These are phyloP conservation scores for Plebejus melissa DNA, from an alignment of 2,888 invertebrate genomes.

Conservation along the genomic window DNA sequence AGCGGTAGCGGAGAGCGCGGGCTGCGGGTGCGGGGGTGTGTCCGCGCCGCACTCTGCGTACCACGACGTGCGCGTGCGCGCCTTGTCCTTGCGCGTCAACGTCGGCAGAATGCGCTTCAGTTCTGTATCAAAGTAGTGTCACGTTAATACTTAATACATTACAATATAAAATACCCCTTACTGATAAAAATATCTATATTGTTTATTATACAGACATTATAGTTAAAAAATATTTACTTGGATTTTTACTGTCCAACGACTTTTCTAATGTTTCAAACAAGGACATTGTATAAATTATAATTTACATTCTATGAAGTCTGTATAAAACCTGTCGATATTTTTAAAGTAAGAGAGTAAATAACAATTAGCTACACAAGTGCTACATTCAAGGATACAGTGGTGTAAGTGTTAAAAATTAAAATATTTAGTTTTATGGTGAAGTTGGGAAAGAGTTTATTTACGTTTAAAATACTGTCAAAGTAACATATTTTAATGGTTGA, in stretches of 20 bases:
- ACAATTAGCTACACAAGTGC: background rate
- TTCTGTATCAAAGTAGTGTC: slow-evolving; percentile 47
- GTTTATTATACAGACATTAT: no score
- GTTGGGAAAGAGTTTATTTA: background rate
- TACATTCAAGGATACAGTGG: slow-evolving; percentile 9
- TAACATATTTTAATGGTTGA: background rate
- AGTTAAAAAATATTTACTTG: no score
- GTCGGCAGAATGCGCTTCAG: slow-evolving; percentile 70
- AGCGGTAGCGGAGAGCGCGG: slow-evolving; percentile 55
- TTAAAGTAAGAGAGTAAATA: background rate
- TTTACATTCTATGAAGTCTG: background rate
- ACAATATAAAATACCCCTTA: no score
- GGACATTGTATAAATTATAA: background rate
- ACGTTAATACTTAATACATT: background rate
- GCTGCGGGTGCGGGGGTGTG: slow-evolving; percentile 41
- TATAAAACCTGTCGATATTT: background rate
- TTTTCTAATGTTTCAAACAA: background rate
- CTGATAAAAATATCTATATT: no score
- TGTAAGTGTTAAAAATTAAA: background rate
- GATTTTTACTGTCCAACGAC: no score
- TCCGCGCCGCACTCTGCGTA: slow-evolving; percentile 83
- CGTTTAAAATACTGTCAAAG: background rate
- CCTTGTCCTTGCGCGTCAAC: slow-evolving; percentile 67
- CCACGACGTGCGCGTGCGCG: slow-evolving; percentile 81
- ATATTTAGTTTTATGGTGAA: background rate